Evolutionary conservation across 2,797 vertebrate species (phyloP).

Genomic region (Oreochromis mossambicus): DNA sequence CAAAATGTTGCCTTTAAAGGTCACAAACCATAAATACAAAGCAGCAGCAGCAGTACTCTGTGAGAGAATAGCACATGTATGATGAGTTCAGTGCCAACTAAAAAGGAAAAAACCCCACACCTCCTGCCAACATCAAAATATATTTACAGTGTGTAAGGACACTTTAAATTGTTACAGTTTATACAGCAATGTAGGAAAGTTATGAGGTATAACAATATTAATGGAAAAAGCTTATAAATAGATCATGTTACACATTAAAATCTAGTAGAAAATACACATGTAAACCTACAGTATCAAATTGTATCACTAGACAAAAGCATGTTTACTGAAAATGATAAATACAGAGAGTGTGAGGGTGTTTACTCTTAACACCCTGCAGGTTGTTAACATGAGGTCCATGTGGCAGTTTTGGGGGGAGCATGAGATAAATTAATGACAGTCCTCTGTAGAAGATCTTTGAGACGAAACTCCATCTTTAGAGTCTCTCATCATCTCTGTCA

Average conservation of each 20-base stretch:
- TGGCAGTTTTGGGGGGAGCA: background rate
- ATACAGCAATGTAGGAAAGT: background rate
- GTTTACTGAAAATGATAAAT: background rate
- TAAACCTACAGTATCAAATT: background rate
- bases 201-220: conserved; percentile 6
- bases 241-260: background rate
- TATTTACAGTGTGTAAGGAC: conserved; percentile 54
- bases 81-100: background rate
- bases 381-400: background rate
- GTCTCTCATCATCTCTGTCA: background rate
- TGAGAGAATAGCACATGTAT: background rate
- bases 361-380: background rate
- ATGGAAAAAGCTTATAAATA: background rate
- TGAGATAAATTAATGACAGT: background rate
- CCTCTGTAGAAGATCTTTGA: background rate
- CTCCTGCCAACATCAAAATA: background rate
- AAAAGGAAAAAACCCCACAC: background rate
- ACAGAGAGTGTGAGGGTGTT: background rate
- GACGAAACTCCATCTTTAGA: background rate
- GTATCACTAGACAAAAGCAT: background rate
- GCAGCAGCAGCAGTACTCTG: background rate
- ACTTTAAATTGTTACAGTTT: conserved; percentile 43
- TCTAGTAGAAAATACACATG: background rate
- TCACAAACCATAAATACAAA: conserved; percentile 7
- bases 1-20: background rate